Conservation (phyloP, 1,140 invertebrate genomes). For the Teleopsis dalmanni region DNA sequence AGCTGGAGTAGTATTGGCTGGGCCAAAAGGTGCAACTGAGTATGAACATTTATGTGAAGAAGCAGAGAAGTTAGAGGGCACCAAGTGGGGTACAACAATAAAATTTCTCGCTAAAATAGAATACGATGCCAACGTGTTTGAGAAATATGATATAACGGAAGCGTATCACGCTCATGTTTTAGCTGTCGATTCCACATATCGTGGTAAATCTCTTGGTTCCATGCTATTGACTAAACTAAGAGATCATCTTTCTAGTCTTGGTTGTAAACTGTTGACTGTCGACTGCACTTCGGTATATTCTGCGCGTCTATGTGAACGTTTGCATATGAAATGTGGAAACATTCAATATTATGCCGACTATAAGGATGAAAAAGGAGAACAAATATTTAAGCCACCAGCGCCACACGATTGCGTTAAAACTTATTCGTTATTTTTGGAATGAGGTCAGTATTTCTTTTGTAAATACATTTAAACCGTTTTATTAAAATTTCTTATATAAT, state of each 20-base stretch:
- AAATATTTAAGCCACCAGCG: slow-evolving; percentile 8
- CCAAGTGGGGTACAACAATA: slow-evolving; percentile 14
- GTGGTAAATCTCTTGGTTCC: slow-evolving; percentile 11
- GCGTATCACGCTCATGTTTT: slow-evolving; percentile 16
- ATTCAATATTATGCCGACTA: slow-evolving; percentile 11
- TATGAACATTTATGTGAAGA: slow-evolving; percentile 11
- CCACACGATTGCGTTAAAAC: slow-evolving; percentile 13
- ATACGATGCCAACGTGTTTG: slow-evolving; percentile 12
- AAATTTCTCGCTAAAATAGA: slow-evolving; percentile 12
- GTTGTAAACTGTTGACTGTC: slow-evolving; percentile 8
- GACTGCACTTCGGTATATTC: slow-evolving; percentile 17
- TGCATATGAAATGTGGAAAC: slow-evolving; percentile 14
- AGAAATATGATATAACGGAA: slow-evolving; percentile 5
- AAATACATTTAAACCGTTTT: too few relatives aligned
- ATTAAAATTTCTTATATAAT: too few relatives aligned
- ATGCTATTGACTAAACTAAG: slow-evolving; percentile 8
- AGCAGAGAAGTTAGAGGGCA: neutral
- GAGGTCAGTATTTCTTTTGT: too few relatives aligned
- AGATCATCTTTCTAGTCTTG: neutral
- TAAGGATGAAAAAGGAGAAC: slow-evolving; percentile 7
- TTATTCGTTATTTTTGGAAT: too few relatives aligned
- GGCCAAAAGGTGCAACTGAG: slow-evolving; percentile 12
- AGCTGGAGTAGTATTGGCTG: slow-evolving; percentile 13
- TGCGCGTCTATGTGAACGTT: slow-evolving; percentile 10
- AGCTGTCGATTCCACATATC: slow-evolving; percentile 3